Evolutionary conservation across 2,113 vertebrate genomes (phyloP).

Genomic region (Athene noctua): DNA sequence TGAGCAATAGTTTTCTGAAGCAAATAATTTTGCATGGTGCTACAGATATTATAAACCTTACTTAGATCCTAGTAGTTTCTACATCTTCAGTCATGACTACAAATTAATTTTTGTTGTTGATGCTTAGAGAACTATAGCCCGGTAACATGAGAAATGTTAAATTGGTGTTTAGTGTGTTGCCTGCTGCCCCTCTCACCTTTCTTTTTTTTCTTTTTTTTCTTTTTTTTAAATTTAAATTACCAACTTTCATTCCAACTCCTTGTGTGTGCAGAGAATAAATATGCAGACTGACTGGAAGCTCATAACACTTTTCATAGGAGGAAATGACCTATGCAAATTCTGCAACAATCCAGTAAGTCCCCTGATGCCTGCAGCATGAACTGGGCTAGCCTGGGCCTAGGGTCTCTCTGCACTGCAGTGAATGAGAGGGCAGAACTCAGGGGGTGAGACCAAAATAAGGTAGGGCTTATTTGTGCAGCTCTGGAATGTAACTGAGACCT

Average conservation of each 20-base stretch:
- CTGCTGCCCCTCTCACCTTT: too few relatives aligned
- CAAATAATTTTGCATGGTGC: background rate
- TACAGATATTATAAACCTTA: background rate
- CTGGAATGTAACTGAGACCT: background rate
- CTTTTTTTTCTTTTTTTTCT: background rate
- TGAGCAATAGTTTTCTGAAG: background rate
- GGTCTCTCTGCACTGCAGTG: background rate
- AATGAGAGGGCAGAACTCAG: background rate
- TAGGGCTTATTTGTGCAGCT: background rate
- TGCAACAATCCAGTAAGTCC: slow-evolving; percentile 70
- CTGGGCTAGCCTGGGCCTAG: background rate
- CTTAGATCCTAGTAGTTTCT: background rate
- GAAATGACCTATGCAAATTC: slow-evolving; percentile 71
- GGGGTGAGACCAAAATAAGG: background rate
- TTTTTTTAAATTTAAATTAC: background rate
- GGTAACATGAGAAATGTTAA: background rate
- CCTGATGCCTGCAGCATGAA: background rate
- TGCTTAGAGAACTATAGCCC: background rate
- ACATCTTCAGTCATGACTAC: background rate
- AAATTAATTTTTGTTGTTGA: background rate
- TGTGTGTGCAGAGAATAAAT: slow-evolving; percentile 62
- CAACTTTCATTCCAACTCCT: background rate
- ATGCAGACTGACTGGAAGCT: slow-evolving; percentile 79
- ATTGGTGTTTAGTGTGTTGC: background rate
- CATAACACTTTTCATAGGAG: slow-evolving; percentile 77